Evolutionary conservation across 1,140 invertebrate genomes (phyloP), one percentile per base, ranked within the genome.

Genomic region (Palaemon carinicauda): DNA sequence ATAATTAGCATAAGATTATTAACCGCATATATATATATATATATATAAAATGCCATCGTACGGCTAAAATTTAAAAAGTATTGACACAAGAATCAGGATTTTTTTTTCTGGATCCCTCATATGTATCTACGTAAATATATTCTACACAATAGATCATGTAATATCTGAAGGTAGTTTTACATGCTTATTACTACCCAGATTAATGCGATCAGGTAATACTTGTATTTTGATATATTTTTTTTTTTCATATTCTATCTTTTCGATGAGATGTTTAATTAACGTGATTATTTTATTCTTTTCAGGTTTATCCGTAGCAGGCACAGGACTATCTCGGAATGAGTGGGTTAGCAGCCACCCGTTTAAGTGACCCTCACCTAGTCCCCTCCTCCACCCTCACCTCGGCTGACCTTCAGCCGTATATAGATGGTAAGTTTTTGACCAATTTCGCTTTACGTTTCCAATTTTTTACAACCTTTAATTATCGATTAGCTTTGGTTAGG

Each of bases 321-420:
- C 94, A 75, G n/a, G 94, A 96, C 91, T 96, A 96, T 92, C 93
- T 96, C 90, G 91, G 91, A 69, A 91, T 92, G 90, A 91, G 91
- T 54, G 91, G 91, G 41, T 85, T 92, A 82, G 90, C 91, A 60
- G 94, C 94, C 69, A 92, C 94, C 90, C 92, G 94, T 27, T 92
- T 95, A 74, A 89, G 90, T 53, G 92, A 93, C 87, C 90, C 92
- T 51, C 92, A 96, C 31, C 95, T 95, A 52, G 53, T 86, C 88
- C 94, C 95, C 4, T 94, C 95, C 14, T 95, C 95, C 79, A 95
- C 95, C 10, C 92, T 96, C 73, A 89, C 88, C 24, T 89, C 88
- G n/a, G 71, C 88, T 15, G 88, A 89, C 54, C 86, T 89, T n/a
- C 95, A 95, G 41, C 95, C 96, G 90, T 95, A 95, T 89, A 93